Evolutionary conservation across 1,140 invertebrate genomes (phyloP).

Genomic region (Heliconius hermathena): DNA sequence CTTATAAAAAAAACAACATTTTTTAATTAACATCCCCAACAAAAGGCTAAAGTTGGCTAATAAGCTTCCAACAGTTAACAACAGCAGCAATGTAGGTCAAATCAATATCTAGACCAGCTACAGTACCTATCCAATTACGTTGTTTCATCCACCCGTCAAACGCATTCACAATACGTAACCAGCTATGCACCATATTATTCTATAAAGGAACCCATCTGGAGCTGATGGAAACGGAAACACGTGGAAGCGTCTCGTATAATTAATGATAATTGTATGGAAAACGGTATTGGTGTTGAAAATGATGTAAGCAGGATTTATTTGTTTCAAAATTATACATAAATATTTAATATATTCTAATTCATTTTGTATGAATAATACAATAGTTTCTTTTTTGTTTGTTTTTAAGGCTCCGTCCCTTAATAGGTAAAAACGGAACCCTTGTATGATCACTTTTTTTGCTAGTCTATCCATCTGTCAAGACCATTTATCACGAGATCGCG

Average conservation of each 20-base stretch:
- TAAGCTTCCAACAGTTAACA: background rate
- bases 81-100: constrained; percentile 11
- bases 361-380: too few species aligned
- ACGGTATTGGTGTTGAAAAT: background rate
- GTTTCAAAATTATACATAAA: too few species aligned
- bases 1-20: background rate
- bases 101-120: constrained; percentile 10
- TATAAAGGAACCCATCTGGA: background rate
- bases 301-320: too few species aligned
- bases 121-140: constrained; percentile 17
- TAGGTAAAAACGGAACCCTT: too few species aligned
- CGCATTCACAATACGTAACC: constrained; percentile 21
- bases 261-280: background rate
- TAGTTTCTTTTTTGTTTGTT: too few species aligned
- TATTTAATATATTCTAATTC: too few species aligned
- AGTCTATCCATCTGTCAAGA: too few species aligned
- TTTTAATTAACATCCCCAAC: background rate
- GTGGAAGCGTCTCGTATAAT: background rate
- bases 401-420: too few species aligned
- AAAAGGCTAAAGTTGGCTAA: background rate
- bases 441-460: too few species aligned
- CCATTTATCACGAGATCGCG: too few species aligned
- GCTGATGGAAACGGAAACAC: background rate
- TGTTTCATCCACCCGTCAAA: constrained; percentile 24
- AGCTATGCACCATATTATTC: background rate